Percentiles rank a stretch among this genome's conserved stretches.
phyloP scores from a whole-genome alignment of 2,797 vertebrate genomes.

The Cossypha polioptera region DNA sequence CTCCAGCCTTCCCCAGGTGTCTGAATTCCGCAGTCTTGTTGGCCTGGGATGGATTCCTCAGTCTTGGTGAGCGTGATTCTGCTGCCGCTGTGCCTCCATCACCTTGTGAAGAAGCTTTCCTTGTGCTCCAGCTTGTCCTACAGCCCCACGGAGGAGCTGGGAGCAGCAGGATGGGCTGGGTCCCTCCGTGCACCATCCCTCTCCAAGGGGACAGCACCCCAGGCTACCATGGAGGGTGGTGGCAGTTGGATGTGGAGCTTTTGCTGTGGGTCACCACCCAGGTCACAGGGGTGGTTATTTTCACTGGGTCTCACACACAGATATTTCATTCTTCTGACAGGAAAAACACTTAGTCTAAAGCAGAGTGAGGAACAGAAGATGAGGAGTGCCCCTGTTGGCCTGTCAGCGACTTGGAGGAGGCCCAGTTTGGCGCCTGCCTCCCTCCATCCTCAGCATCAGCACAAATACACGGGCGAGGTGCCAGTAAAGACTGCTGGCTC shows the following conservation, averaged over 20 bases:
- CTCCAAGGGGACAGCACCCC: accelerated
- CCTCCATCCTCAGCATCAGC: not conserved
- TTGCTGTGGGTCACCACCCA: accelerated
- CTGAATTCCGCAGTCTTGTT: accelerated
- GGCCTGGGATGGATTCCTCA: not conserved
- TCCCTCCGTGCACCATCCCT: accelerated
- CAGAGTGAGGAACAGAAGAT: not conserved
- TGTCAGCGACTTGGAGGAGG: accelerated
- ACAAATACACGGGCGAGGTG: not conserved
- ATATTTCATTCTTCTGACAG: not conserved
- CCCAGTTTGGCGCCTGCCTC: not conserved
- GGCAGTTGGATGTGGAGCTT: not conserved
- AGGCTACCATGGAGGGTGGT: not conserved
- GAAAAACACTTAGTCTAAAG: not conserved
- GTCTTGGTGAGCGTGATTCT: accelerated
- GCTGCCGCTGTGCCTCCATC: not conserved
- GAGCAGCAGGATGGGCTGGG: accelerated
- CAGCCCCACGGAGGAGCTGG: not conserved
- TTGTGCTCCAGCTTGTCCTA: not conserved
- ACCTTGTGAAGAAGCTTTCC: not conserved
- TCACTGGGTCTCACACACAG: not conserved
- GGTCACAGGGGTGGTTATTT: accelerated
- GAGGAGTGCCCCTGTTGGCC: not conserved
- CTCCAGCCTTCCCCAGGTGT: not conserved
- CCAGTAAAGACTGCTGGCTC: accelerated